Percentiles rank a stretch among this genome's conserved stretches.
Evolutionary conservation across 2,797 vertebrate genomes (phyloP).

Genomic region (Oreochromis mossambicus): DNA sequence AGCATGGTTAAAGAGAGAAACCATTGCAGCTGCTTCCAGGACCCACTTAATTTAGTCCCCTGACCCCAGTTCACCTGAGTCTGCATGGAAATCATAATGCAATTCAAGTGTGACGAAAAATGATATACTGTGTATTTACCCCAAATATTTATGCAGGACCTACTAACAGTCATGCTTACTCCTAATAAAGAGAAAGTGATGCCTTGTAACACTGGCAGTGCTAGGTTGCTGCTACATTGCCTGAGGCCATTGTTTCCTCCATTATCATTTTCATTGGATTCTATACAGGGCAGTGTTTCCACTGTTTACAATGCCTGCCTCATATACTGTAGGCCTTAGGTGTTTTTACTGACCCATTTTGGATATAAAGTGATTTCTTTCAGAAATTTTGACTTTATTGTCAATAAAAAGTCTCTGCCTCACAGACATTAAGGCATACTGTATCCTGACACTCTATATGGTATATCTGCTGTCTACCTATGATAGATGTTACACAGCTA

Average conservation of each 20-base stretch:
- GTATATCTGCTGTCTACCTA: conserved; percentile 11
- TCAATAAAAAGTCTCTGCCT: conserved; percentile 53
- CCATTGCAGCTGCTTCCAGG: conserved; percentile 95
- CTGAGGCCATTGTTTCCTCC: conserved; percentile 72
- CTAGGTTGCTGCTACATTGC: conserved; percentile 66
- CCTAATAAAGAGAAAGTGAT: conserved; percentile 79
- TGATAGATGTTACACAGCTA: background rate
- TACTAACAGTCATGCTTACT: conserved; percentile 86
- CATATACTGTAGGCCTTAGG: conserved; percentile 54
- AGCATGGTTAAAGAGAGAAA: conserved; percentile 98
- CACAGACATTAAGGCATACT: conserved; percentile 11
- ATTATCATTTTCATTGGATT: conserved; percentile 82
- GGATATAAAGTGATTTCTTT: conserved; percentile 51
- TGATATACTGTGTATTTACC: conserved; percentile 98
- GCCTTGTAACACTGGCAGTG: conserved; percentile 74
- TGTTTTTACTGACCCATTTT: conserved; percentile 56
- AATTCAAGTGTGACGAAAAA: conserved; percentile 98
- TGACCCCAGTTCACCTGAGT: conserved; percentile 97
- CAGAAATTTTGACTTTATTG: conserved; percentile 47
- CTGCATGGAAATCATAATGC: conserved; percentile 97
- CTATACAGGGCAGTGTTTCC: conserved; percentile 55
- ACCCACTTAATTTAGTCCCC: conserved; percentile 94
- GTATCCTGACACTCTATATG: background rate
- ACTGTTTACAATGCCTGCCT: conserved; percentile 67
- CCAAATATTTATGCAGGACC: conserved; percentile 93